phyloP scores from a whole-genome alignment of 2,113 vertebrate species.

The Rhegmatorhina hoffmannsi region DNA sequence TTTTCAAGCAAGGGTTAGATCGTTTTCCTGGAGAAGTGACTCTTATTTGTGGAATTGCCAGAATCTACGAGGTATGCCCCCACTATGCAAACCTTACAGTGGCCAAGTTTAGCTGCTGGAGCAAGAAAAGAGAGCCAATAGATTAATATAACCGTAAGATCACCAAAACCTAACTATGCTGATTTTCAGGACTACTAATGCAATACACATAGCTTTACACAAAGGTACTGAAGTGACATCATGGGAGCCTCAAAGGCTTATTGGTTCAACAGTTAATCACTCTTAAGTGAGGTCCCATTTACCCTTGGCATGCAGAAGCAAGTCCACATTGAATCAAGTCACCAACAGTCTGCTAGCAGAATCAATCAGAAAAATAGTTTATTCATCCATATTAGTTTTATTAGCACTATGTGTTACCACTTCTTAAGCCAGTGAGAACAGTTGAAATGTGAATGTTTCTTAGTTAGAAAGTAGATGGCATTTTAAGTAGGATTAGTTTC shows the following conservation, averaged over 20 bases:
- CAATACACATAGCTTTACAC: background rate
- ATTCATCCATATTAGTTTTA: background rate
- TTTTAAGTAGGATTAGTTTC: background rate
- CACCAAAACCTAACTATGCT: background rate
- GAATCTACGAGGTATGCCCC: conserved; percentile 86
- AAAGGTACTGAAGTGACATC: background rate
- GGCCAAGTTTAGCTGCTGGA: background rate
- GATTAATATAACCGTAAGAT: background rate
- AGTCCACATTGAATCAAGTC: background rate
- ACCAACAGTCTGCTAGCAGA: background rate
- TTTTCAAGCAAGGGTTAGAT: conserved; percentile 95
- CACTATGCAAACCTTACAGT: background rate
- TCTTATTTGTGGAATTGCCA: conserved; percentile 92
- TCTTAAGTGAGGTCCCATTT: background rate
- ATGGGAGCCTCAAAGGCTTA: background rate
- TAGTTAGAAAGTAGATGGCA: background rate
- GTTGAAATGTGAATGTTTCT: background rate
- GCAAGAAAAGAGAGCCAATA: background rate
- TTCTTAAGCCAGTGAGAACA: background rate
- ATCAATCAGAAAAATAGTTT: background rate
- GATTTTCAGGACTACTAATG: background rate
- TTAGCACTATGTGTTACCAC: background rate
- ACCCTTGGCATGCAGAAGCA: background rate
- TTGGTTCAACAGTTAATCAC: background rate
- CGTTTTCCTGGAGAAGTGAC: conserved; percentile 94